Evolutionary conservation across 1,140 invertebrate species (phyloP), one percentile per base, ranked within the genome.

Genomic region (Drosophila yakuba): DNA sequence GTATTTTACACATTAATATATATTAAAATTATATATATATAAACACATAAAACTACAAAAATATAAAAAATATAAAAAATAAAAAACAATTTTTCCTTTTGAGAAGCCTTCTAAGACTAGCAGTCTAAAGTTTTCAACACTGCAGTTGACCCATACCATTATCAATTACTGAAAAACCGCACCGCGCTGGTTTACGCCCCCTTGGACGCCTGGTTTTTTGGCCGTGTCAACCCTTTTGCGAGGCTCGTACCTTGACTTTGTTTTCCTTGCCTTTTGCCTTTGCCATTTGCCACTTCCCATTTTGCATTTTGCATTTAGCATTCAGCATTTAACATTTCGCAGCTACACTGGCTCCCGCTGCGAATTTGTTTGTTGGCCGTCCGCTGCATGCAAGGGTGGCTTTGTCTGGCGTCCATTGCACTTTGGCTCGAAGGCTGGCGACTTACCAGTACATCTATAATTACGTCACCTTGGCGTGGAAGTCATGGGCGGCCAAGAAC

Each of bases 371-470:
- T 60, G 71, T 57, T 50, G 55, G 75, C 60, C 74, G 44, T 60
- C 55, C 59, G 47, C 48, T 56, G 67, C 68, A 78, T 57, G 35
- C 47, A 41, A 57, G 82, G 79, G 83, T 86, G 57, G 82, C 74
- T 68, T 62, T 68, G 23, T 52, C 35, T 52, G 39, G 81, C 73
- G 81, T 81, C 61, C 84, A 76, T 66, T 88, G 83, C 83, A 88
- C 79, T 83, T 79, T 83, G 80, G 71, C 75, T 75, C 51, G 57
- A 66, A 62, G 52, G 60, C 61, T 38, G 60, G 47, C 64, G 51
- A 56, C 45, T 54, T 64, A 41, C 57, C 36, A 86, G 83, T 86
- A 86, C 82, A 86, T 86, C 83, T 86, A 86, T 86, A 86, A 86
- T 86, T 86, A 88, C 82, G 82, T 83, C 82, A 86, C 82, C 82